Evolutionary conservation across 2,797 vertebrate species (phyloP).

Genomic region (Tangara arthus): DNA sequence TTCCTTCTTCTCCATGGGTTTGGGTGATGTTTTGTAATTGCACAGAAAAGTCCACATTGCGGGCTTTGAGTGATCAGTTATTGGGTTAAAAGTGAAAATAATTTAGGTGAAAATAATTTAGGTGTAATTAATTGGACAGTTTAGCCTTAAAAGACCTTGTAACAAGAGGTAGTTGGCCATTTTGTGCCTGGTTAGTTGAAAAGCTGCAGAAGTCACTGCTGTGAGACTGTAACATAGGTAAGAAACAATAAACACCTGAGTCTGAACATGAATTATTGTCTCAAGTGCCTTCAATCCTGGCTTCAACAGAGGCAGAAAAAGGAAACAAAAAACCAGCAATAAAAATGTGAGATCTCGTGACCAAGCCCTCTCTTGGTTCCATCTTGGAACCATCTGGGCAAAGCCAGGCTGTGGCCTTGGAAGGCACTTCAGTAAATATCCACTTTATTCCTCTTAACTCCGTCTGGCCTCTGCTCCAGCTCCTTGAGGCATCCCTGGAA

Average conservation of each 20-base stretch:
- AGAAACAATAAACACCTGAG: neutral
- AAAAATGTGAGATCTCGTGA: neutral
- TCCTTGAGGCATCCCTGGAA: neutral
- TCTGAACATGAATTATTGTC: neutral
- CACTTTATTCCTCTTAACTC: neutral
- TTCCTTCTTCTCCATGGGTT: neutral
- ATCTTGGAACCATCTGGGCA: neutral
- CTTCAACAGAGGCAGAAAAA: neutral
- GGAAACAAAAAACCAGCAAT: neutral
- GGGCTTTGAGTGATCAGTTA: accelerated
- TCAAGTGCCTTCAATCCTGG: neutral
- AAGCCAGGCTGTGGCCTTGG: neutral
- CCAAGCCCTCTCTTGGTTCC: neutral
- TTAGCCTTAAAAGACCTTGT: neutral
- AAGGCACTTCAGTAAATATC: neutral
- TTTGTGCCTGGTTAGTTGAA: neutral
- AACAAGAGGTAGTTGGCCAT: neutral
- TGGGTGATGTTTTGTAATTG: neutral
- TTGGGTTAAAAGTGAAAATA: neutral
- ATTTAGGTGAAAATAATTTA: too few species aligned
- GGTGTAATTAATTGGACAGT: neutral
- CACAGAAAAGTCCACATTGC: neutral
- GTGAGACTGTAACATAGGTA: neutral
- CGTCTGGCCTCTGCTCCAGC: neutral
- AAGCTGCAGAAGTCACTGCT: neutral